Percentiles rank a stretch among this genome's conserved stretches.
phyloP scores from a whole-genome alignment of 2,888 invertebrate genomes.

The Meloe dianella region DNA sequence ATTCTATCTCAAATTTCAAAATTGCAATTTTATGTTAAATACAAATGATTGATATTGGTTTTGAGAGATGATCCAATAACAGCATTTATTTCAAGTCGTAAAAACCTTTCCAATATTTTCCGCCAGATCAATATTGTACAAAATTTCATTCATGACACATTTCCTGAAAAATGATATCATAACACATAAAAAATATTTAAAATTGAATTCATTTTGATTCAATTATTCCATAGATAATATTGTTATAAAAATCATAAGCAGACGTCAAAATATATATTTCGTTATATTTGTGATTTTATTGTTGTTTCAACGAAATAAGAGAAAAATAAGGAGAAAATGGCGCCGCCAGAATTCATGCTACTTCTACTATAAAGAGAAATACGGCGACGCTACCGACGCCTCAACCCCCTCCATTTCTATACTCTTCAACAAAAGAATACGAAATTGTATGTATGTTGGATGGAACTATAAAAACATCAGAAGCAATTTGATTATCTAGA shows the following conservation, averaged over 20 bases:
- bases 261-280: neutral
- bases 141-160: neutral
- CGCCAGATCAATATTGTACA: neutral
- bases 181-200: neutral
- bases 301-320: neutral
- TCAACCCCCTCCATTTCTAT: neutral
- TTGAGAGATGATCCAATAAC: neutral
- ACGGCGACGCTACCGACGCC: neutral
- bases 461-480: neutral
- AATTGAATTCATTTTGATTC: neutral
- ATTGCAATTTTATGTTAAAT: slow-evolving; percentile 5
- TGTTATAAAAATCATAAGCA: neutral
- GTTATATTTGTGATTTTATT: neutral
- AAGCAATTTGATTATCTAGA: neutral
- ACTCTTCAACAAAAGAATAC: neutral
- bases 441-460: neutral
- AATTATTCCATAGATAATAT: neutral
- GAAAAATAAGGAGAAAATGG: neutral
- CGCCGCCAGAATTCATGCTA: neutral
- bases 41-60: neutral
- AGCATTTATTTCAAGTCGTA: neutral
- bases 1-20: neutral
- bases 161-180: neutral
- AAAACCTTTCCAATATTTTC: neutral
- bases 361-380: neutral